Conservation (phyloP, 2,888 invertebrate species). For the Plemyria rubiginata region DNA sequence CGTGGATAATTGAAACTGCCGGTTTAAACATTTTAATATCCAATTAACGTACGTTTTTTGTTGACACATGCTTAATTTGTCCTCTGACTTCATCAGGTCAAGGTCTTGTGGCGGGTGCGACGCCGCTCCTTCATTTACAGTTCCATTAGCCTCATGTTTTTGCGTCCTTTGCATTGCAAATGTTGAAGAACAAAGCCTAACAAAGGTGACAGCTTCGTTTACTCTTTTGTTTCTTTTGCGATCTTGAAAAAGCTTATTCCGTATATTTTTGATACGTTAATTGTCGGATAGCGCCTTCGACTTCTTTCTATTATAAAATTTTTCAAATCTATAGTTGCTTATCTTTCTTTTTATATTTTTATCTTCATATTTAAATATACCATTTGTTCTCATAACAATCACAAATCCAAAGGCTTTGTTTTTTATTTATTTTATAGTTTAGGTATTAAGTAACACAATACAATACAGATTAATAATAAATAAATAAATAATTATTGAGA, state of each 20-base stretch:
- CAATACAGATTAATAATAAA: too few species aligned
- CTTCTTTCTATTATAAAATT: too few species aligned
- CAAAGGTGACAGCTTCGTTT: constrained; percentile 12
- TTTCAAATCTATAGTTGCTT: too few species aligned
- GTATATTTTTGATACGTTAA: too few species aligned
- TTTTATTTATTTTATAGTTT: too few species aligned
- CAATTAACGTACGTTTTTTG: constrained; percentile 3
- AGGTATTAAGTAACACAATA: too few species aligned
- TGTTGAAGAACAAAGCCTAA: constrained; percentile 5
- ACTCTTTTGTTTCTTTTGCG: not conserved
- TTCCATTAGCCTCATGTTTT: constrained; percentile 71
- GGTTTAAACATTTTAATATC: not conserved
- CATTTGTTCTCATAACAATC: too few species aligned
- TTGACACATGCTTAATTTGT: constrained; percentile 32
- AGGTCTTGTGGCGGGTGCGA: constrained; percentile 62
- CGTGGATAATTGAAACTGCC: not conserved
- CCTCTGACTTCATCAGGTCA: constrained; percentile 62
- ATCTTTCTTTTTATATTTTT: too few species aligned
- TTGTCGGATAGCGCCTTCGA: too few species aligned
- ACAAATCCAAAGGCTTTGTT: too few species aligned
- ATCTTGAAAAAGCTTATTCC: not conserved
- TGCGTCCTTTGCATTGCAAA: constrained; percentile 35
- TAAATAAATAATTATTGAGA: too few species aligned
- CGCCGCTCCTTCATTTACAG: constrained; percentile 72
- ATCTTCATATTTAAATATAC: too few species aligned